A percentile compares a stretch with the other conserved stretches of the same genome.
These are phyloP conservation scores for Nebria brevicollis DNA, from an alignment of 2,888 invertebrate genomes.

Conservation along the genomic window DNA sequence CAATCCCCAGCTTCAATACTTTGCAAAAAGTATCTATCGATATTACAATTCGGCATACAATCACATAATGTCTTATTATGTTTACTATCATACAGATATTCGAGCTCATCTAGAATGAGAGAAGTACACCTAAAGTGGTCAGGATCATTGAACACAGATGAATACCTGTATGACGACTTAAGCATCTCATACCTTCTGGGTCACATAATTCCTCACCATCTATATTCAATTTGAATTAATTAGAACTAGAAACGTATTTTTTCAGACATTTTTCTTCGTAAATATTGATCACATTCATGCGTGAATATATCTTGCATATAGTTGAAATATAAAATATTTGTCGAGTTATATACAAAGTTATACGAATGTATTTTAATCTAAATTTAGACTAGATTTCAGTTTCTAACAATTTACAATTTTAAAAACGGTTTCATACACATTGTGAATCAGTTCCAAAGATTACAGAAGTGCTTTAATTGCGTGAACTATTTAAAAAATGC, in stretches of 20 bases:
- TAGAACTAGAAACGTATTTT: conserved; percentile 5
- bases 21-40: conserved; percentile 51
- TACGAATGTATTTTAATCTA: too few relatives aligned
- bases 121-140: neutral
- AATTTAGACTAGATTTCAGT: too few relatives aligned
- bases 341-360: too few relatives aligned
- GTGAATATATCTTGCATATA: neutral
- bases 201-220: conserved; percentile 55
- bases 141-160: too few relatives aligned
- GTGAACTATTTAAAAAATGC: too few relatives aligned
- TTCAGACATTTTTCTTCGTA: conserved; percentile 18
- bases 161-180: conserved; percentile 24
- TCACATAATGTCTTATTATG: conserved; percentile 51
- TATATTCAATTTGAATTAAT: conserved; percentile 46
- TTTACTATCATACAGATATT: conserved; percentile 49
- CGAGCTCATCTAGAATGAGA: conserved; percentile 50
- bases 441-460: too few relatives aligned
- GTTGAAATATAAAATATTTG: too few relatives aligned
- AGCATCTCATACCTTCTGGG: conserved; percentile 31
- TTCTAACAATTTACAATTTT: too few relatives aligned
- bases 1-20: conserved; percentile 51
- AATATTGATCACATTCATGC: too few relatives aligned
- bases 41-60: conserved; percentile 55
- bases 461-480: too few relatives aligned
- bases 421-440: too few relatives aligned